These are phyloP conservation scores for Psammodynastes pulverulentus DNA, from an alignment of 2,113 vertebrate genomes.

Conservation along the genomic window DNA sequence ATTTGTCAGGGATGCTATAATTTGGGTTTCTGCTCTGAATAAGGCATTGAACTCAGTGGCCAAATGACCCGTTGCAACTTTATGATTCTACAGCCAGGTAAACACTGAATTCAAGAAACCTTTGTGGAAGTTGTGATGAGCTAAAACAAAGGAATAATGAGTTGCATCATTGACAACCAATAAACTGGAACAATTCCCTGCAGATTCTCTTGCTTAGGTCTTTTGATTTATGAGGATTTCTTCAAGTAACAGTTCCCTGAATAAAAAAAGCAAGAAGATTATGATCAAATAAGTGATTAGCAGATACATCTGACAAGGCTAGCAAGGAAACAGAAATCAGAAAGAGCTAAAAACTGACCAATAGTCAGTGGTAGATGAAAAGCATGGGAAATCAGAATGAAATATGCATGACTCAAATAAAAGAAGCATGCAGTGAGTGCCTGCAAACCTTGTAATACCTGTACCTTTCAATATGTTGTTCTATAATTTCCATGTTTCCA, in stretches of 20 bases:
- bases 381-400: not conserved
- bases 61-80: not conserved
- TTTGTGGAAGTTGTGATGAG: not conserved
- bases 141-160: conserved; percentile 46
- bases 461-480: not conserved
- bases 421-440: not conserved
- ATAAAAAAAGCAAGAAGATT: not conserved
- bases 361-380: not conserved
- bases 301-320: not conserved
- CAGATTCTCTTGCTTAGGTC: conserved; percentile 45
- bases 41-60: not conserved
- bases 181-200: conserved; percentile 30
- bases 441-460: not conserved
- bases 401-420: not conserved
- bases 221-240: conserved; percentile 53
- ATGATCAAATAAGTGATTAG: conserved; percentile 6
- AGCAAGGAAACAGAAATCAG: not conserved
- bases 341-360: not conserved
- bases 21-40: not conserved
- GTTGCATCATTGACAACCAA: conserved; percentile 38
- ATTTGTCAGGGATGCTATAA: not conserved
- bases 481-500: not conserved
- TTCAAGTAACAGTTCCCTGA: conserved; percentile 31
- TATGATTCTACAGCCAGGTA: not conserved
- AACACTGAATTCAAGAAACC: not conserved